Evolutionary conservation across 53 echinoderm and acorn worm species (phyloP).

Genomic region (Henricia sp.): DNA sequence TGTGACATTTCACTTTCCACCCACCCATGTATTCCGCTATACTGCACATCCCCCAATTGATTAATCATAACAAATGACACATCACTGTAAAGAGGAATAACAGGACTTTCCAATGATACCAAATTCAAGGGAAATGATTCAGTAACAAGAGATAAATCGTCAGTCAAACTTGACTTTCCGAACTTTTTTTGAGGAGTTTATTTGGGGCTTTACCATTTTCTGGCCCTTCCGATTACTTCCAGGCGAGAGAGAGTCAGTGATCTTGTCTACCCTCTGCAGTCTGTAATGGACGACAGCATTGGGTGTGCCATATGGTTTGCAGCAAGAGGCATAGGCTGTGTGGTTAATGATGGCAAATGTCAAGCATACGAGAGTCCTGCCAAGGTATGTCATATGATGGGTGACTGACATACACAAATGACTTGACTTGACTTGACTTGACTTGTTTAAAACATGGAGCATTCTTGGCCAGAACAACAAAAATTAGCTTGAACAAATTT

Average conservation of each 20-base stretch:
- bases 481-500: too few species aligned
- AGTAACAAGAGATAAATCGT: background rate
- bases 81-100: too few species aligned
- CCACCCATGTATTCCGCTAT: too few species aligned
- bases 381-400: constrained; percentile 8
- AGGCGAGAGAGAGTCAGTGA: constrained; percentile 73
- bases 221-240: background rate
- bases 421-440: constrained; percentile 2
- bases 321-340: constrained; percentile 80
- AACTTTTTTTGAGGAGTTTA: background rate
- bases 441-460: background rate
- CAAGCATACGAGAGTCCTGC: constrained; percentile 16
- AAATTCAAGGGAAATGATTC: too few species aligned
- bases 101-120: too few species aligned
- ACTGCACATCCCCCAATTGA: too few species aligned
- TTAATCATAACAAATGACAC: too few species aligned
- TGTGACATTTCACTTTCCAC: too few species aligned
- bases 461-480: too few species aligned
- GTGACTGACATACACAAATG: background rate
- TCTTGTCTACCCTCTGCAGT: constrained; percentile 80
- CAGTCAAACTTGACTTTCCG: background rate
- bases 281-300: constrained; percentile 96
- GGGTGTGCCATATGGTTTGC: constrained; percentile 99
- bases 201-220: background rate
- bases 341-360: background rate